Percentiles rank a stretch among this genome's conserved stretches.
These are phyloP conservation scores for Acleris sparsana DNA, from an alignment of 2,888 invertebrate genomes.

Conservation along the genomic window DNA sequence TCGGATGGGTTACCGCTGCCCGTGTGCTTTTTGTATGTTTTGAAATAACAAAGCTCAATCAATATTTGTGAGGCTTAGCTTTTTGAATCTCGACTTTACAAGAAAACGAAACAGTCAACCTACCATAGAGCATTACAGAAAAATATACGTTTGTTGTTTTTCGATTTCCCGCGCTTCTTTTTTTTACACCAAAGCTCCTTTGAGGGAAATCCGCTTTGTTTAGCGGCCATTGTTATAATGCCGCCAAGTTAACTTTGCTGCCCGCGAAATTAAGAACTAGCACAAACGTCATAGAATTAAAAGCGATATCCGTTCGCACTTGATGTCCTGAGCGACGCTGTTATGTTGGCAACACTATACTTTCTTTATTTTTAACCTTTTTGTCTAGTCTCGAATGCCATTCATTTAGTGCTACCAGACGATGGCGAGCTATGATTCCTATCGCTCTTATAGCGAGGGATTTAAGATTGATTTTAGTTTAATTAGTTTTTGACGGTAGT, in stretches of 20 bases:
- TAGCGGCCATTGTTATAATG: slow-evolving; percentile 47
- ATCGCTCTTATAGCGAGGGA: slow-evolving; percentile 20
- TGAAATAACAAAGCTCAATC: not conserved
- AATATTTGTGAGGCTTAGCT: no score
- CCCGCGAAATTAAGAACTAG: slow-evolving; percentile 16
- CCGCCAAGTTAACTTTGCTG: slow-evolving; percentile 32
- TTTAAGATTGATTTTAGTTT: slow-evolving; percentile 21
- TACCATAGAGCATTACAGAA: slow-evolving; percentile 19
- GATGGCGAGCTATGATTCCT: slow-evolving; percentile 27
- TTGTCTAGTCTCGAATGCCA: slow-evolving; percentile 45
- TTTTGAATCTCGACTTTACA: no score
- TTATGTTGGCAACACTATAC: slow-evolving; percentile 27
- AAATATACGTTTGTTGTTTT: slow-evolving; percentile 33
- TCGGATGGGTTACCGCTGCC: slow-evolving; percentile 8
- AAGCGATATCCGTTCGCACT: slow-evolving; percentile 10
- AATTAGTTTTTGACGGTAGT: slow-evolving; percentile 6
- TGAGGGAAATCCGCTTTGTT: slow-evolving; percentile 53
- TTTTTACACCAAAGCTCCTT: slow-evolving; percentile 50
- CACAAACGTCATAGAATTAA: slow-evolving; percentile 5
- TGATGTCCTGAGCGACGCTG: slow-evolving; percentile 1
- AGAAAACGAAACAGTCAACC: not conserved
- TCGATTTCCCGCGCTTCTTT: slow-evolving; percentile 43
- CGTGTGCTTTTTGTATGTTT: slow-evolving; percentile 2
- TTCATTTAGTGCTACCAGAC: slow-evolving; percentile 45
- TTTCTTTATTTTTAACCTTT: slow-evolving; percentile 55